These are phyloP conservation scores for Odontomachus brunneus DNA, from an alignment of 1,140 invertebrate genomes.

Conservation along the genomic window DNA sequence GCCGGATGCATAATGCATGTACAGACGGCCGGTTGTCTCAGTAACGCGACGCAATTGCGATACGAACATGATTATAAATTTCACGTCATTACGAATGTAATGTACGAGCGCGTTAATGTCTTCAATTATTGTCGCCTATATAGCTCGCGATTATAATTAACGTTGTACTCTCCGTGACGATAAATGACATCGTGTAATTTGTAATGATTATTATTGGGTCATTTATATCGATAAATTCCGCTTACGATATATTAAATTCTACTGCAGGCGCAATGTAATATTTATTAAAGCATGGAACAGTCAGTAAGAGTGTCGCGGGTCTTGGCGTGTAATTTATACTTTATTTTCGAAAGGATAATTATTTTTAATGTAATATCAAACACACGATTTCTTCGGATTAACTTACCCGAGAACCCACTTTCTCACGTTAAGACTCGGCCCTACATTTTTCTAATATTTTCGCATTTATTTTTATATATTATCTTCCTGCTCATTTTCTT, in stretches of 20 bases:
- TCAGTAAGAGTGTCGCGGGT: no score
- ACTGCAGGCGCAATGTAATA: no score
- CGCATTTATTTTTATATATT: no score
- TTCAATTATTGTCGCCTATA: conserved; percentile 10
- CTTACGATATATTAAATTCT: neutral
- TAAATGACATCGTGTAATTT: neutral
- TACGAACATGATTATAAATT: conserved; percentile 30
- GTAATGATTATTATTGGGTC: neutral
- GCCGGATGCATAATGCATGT: conserved; percentile 33
- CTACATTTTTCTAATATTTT: no score
- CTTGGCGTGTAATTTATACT: no score
- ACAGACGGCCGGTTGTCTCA: neutral
- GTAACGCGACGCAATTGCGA: neutral
- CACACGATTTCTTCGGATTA: no score
- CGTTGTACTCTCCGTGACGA: neutral
- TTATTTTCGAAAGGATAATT: no score
- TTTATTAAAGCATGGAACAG: no score
- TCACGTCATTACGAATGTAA: conserved; percentile 16
- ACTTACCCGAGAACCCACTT: no score
- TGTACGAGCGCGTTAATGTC: neutral
- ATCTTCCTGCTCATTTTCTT: no score
- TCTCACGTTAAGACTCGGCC: no score
- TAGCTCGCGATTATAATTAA: neutral
- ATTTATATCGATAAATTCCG: neutral
- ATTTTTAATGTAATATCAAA: no score